Evolutionary conservation across 1,140 invertebrate species (phyloP), one percentile per base, ranked within the genome.

Genomic region (Palaemon carinicauda): DNA sequence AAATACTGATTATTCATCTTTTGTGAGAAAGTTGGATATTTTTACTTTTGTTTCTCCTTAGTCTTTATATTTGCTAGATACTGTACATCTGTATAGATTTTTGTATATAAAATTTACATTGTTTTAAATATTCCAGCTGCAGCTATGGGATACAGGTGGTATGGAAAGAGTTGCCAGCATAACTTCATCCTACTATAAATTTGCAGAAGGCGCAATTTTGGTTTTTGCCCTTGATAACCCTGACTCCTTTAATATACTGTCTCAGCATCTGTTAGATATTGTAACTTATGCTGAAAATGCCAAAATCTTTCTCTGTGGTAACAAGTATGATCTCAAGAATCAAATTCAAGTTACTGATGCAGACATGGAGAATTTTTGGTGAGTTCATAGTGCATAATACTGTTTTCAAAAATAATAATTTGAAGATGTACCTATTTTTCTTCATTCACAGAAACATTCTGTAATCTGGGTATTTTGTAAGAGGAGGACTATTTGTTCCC

Each of bases 151-250:
- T 90, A 98, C 97, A 65, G 96, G 96, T 90, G 97, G 96, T 85
- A 97, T 98, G 96, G 97, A 98, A 92, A 93, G 97, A 91, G 96
- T 98, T 53, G 96, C 96, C 33, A 96, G 96, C n/a, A 96, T 98
- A 14, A 98, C 96, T 3, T 97, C 96, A 19, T 97, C 96, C 89
- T 98, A 98, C 91, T 98, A 97, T 90, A 98, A 98, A 92, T 97
- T 97, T 93, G 96, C 96, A 15, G 96, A 97, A 91, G 97, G 96
- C 83, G 97, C 96, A 74, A 95, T 98, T 89, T 92, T 98, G 69
- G 96, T 97, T 0, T 98, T 97, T 92, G 95, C 96, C 51, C 92
- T 98, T 83, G 96, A 98, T 90, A 97, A 97, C 93, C 94, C 96
- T 3, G 95, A 96, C 53, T 97, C 97, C 19, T 97, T 98, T 92